A percentile compares a stretch with the other conserved stretches of the same genome.
Evolutionary conservation across 2,888 invertebrate species (phyloP).

Genomic region (Apamea anceps): DNA sequence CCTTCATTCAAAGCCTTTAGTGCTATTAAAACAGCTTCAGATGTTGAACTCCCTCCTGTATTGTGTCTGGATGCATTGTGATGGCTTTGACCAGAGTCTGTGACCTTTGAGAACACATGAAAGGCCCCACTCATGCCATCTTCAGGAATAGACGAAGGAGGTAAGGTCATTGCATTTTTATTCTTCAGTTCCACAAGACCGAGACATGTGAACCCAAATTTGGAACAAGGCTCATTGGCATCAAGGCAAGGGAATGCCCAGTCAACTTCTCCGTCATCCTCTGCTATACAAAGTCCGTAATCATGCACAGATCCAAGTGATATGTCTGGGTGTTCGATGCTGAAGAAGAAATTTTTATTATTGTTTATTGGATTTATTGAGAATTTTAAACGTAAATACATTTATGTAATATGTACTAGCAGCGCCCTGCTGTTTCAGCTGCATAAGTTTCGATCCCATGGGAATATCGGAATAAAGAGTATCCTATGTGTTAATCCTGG

Average conservation of each 20-base stretch:
- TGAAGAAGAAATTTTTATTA: slow-evolving; percentile 69
- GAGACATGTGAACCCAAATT: slow-evolving; percentile 97
- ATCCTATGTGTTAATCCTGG: too few relatives aligned
- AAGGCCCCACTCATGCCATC: slow-evolving; percentile 81
- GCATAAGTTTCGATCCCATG: too few relatives aligned
- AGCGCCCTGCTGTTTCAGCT: too few relatives aligned
- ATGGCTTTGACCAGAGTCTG: slow-evolving; percentile 81
- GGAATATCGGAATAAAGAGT: too few relatives aligned
- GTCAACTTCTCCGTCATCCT: slow-evolving; percentile 98
- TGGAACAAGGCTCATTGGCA: slow-evolving; percentile 96
- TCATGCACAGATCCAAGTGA: slow-evolving; percentile 91
- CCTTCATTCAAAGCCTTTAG: slow-evolving; percentile 88
- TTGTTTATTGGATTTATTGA: background rate
- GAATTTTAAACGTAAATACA: background rate
- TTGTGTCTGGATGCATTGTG: slow-evolving; percentile 82
- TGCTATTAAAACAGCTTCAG: slow-evolving; percentile 85
- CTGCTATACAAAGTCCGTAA: slow-evolving; percentile 98
- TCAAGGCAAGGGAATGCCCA: slow-evolving; percentile 98
- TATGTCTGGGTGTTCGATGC: slow-evolving; percentile 92
- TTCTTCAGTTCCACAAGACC: slow-evolving; percentile 95
- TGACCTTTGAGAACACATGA: slow-evolving; percentile 80
- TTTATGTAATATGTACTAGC: too few relatives aligned
- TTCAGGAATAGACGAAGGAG: slow-evolving; percentile 82
- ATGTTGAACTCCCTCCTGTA: slow-evolving; percentile 86
- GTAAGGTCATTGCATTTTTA: slow-evolving; percentile 74